These are phyloP conservation scores for Mesocentrotus franciscanus DNA, from an alignment of 53 echinoderm and acorn worm species.

Conservation along the genomic window DNA sequence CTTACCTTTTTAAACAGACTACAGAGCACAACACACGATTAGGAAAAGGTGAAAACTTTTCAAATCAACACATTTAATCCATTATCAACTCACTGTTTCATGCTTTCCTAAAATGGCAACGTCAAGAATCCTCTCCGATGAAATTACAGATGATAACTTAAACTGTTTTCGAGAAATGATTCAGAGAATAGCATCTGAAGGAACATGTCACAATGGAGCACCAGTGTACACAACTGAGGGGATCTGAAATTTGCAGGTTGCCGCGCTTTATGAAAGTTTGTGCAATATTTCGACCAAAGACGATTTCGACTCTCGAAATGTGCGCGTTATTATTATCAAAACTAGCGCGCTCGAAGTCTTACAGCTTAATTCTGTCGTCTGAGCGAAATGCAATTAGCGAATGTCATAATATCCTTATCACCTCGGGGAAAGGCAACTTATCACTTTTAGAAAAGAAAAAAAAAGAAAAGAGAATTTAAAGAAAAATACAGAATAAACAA, in stretches of 20 bases:
- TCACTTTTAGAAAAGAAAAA: neutral
- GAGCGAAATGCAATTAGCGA: conserved; percentile 4
- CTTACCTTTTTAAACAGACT: neutral
- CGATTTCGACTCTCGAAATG: neutral
- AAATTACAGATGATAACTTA: neutral
- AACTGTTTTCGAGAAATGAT: neutral
- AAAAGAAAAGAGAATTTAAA: no score
- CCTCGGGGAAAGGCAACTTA: conserved; percentile 10
- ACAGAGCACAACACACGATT: neutral
- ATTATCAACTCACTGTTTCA: neutral
- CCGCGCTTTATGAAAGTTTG: neutral
- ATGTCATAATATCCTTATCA: conserved; percentile 5
- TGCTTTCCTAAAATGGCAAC: neutral
- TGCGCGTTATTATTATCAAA: neutral
- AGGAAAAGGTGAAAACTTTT: neutral
- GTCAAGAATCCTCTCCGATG: neutral
- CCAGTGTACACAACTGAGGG: neutral
- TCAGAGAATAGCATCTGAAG: neutral
- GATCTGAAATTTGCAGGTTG: neutral
- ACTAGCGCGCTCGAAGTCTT: neutral
- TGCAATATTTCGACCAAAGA: neutral
- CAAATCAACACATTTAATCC: neutral
- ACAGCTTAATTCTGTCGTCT: neutral
- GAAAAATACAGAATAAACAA: neutral
- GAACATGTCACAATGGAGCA: neutral